A percentile compares a stretch with the other conserved stretches of the same genome.
Conservation (phyloP, 1,140 invertebrate species). For the Caenorhabditis elegans region DNA sequence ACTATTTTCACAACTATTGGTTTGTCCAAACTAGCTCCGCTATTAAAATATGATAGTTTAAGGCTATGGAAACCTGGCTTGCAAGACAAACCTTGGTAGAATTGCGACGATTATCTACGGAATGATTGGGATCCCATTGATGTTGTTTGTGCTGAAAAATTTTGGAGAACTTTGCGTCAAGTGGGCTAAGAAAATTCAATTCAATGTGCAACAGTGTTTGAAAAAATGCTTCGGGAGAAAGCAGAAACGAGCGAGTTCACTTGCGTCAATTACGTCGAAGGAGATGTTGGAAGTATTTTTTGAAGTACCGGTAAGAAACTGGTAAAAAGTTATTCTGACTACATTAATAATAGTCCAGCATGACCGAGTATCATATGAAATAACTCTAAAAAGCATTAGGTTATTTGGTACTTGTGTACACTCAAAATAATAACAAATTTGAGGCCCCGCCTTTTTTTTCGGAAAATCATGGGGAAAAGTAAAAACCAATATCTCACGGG, state of each 20-base stretch:
- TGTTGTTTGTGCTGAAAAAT: slow-evolving; percentile 13
- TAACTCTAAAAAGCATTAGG: too few relatives aligned
- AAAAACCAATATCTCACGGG: too few relatives aligned
- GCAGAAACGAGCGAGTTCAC: background rate
- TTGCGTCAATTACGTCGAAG: background rate
- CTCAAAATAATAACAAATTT: too few relatives aligned
- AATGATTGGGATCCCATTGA: slow-evolving; percentile 42
- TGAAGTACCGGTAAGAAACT: background rate
- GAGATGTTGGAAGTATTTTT: background rate
- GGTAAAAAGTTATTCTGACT: background rate
- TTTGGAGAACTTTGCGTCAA: background rate
- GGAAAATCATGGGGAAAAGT: too few relatives aligned
- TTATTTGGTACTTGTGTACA: too few relatives aligned
- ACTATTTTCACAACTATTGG: slow-evolving; percentile 47
- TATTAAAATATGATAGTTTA: background rate
- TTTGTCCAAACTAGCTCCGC: background rate
- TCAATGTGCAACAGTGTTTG: background rate
- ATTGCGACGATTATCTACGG: slow-evolving; percentile 45
- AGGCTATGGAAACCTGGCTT: slow-evolving; percentile 42
- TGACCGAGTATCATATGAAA: too few relatives aligned
- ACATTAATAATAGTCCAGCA: too few relatives aligned
- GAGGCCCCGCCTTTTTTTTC: too few relatives aligned
- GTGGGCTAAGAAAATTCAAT: background rate
- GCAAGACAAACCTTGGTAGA: slow-evolving; percentile 37
- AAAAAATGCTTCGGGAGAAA: background rate